Base-by-base conservation (phyloP, 1,140 invertebrate species). In the Ectropis grisescens region DNA sequence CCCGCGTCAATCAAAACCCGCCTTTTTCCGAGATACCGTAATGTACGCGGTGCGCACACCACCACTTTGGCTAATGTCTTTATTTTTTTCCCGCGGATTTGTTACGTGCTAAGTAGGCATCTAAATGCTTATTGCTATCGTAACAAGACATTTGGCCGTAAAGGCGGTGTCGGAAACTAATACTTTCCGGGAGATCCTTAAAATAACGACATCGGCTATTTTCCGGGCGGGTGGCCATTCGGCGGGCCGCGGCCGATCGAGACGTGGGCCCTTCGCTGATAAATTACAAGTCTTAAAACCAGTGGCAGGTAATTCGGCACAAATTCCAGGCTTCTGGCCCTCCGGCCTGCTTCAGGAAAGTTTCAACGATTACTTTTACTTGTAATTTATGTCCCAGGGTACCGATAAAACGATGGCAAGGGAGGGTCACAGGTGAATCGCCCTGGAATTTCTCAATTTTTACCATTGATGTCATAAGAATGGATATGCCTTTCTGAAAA, bases 241-340 rank as follows among this genome's bases (percentile, higher is more conserved):
- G n/a, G n/a, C n/a, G 49, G 50, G 34, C 59, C 52, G 46, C 47
- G 42, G 49, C 55, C 60, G 59, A 67, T 59, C 58, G 58, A 48
- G 49, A 34, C 29, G 46, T 36, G 41, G 41, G 40, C 38, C 47
- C 46, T 43, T 29, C 34, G 30, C 57, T 74, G 70, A 78, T 78
- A 78, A 75, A 78, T 78, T 69, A 58, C 66, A 54, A 64, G 68
- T 56, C 59, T 75, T 70, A 72, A 72, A 72, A 72, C 49, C 50
- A 57, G 62, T 65, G 67, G 62, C 66, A 72, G 66, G 66, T 71
- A 70, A 70, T 74, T 74, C 57, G 43, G 58, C 55, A 62, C 53
- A 67, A 74, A 68, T 71, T 71, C 55, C 55, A 45, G 46, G 35
- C 44, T 44, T 53, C 35, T 48, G 48, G 45, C 59, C 51, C 48